Evolutionary conservation across 2,888 invertebrate genomes (phyloP), one percentile per base, ranked within the genome.

Genomic region (Agrotis clavis): DNA sequence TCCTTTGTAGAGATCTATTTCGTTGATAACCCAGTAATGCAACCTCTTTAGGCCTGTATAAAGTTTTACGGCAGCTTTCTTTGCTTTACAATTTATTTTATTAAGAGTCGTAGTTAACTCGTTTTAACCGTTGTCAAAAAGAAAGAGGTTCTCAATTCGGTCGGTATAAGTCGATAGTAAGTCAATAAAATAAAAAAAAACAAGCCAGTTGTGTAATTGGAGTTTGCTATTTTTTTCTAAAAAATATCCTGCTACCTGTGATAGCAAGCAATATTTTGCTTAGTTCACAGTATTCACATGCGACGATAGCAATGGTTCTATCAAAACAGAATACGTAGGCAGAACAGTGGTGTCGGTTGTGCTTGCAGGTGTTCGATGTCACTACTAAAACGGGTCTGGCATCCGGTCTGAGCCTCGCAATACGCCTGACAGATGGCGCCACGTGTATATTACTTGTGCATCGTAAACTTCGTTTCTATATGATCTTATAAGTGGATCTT

Each of bases 341-440:
- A 83, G 86, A 84, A 83, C 85, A 85, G 85, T 87, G 89, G 86
- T 86, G 87, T 87, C 88, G 82, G 82, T 86, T 88, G 83, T 81
- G 86, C 87, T 88, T 91, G 96, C 95, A 95, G 95, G 95, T 95
- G 95, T 93, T 92, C 92, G 90, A 90, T 93, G 93, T 94, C 93
- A 90, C 91, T 90, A 90, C 89, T 90, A 93, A 41, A 95, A 96
- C 96, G 95, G 96, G 96, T 96, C 92, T 91, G 90, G 95, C 89
- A 96, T 96, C 96, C 96, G 95, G 96, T 92, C 91, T 81, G 83
- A 82, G 89, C 84, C 83, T 87, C 87, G 85, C 86, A 81, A 82
- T 75, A 82, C 89, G 89, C 76, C 86, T 90, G 89, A 92, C 95
- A 96, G 96, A 96, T 96, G 95, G 95, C 95, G 93, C 87, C 89